Base-by-base conservation (phyloP, 2,797 vertebrate species). In the Caiman crocodilus region DNA sequence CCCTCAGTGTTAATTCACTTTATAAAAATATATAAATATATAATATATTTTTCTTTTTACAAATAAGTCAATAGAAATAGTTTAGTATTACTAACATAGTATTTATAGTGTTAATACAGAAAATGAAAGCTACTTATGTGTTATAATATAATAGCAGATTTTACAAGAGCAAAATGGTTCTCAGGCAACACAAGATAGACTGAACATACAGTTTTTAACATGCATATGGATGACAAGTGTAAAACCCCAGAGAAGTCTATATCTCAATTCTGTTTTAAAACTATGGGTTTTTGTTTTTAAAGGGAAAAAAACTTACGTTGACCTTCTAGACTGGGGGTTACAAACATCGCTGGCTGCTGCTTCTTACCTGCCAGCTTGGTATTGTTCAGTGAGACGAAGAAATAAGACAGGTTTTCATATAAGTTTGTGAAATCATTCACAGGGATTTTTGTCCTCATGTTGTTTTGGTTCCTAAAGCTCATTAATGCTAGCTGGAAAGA, bases 21-120 rank as follows among this genome's bases (percentile, higher is more conserved):
- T 98, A 97, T 98, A 97, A 95, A 97, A 96, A 96, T 96, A 97
- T 96, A 96, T 93, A 95, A 97, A 97, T 95, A 94, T 97, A 98
- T 97, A 97, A 97, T 97, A 97, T 98, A 97, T 98, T 96, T 97
- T 98, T 98, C 95, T 98, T 97, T 97, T 96, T 97, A 97, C 96
- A 97, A 83, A 97, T 97, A 97, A 96, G 96, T 97, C 97, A 96
- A 96, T 96, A 97, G 95, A 98, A 96, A 97, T 98, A 98, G 97
- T 98, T 98, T 98, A 98, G 97, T 98, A 98, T 97, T 96, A 93
- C 96, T 97, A 96, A 96, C 95, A 96, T 97, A 96, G 96, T 98
- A 98, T 98, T 98, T 98, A 97, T 98, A 98, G 97, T 94, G 93
- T 96, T 97, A 80, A 96, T 96, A 93, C 95, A 97, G 85, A 90